phyloP scores from a whole-genome alignment of 1,140 invertebrate species.

The Tetragnatha versicolor region DNA sequence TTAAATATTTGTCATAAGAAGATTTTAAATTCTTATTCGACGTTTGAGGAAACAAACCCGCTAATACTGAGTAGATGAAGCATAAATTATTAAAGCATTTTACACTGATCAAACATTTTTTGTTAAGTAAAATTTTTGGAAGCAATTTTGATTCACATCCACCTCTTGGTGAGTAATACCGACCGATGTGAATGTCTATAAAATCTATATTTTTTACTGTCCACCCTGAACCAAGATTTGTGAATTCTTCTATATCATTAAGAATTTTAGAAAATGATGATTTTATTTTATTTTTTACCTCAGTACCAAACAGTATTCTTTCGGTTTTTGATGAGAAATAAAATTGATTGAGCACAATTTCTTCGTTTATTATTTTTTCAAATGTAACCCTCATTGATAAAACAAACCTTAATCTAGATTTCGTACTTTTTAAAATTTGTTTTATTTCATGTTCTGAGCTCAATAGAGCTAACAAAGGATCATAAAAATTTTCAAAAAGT shows the following conservation, averaged over 20 bases:
- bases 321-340: conserved; percentile 7
- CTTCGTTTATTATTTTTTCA: not conserved
- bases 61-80: conserved; percentile 1
- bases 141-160: not conserved
- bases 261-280: not conserved
- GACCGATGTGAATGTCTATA: conserved; percentile 7
- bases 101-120: conserved; percentile 6
- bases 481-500: not conserved
- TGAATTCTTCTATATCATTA: not conserved
- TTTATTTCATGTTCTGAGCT: not conserved
- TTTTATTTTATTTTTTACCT: not conserved
- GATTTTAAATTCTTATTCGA: not conserved
- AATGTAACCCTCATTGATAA: not conserved
- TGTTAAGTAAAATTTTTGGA: conserved; percentile 11
- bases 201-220: conserved; percentile 11
- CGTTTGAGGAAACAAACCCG: not conserved
- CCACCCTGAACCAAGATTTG: conserved; percentile 7
- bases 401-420: not conserved
- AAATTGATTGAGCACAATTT: not conserved
- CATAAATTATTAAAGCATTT: conserved; percentile 12
- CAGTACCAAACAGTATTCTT: not conserved
- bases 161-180: not conserved
- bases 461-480: not conserved
- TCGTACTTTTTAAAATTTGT: not conserved
- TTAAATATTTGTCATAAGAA: conserved; percentile 9